Evolutionary conservation across 2,113 vertebrate genomes (phyloP), one percentile per base, ranked within the genome.

Genomic region (Malaclemys terrapin): DNA sequence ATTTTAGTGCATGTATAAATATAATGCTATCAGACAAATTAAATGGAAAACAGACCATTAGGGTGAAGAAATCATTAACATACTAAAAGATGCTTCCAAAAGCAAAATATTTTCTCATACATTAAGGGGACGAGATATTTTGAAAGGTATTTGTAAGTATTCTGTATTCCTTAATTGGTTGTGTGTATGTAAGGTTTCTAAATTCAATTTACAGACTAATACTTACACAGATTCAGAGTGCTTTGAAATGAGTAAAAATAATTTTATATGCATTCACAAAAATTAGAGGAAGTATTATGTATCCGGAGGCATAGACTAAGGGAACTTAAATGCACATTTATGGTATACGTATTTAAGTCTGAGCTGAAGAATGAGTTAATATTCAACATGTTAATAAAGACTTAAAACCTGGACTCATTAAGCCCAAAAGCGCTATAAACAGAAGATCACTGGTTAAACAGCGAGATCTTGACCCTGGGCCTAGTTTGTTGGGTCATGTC

Each of bases 331-430:
- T 31, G 11, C 76, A 54, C 10, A 45, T 10, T 76, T 84, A 82
- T 7, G 6, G 35, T 0, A 0, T 20, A 10, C 5, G 4, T 38
- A 4, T 69, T 38, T 69, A 38, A 19, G 76, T 11, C 4, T 76
- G 52, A 53, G 2, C 29, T 78, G 56, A 93, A 79, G 6, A 89
- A 29, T 72, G 38, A 94, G 89, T 80, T 31, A 91, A 88, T 62
- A 76, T 3, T 88, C 49, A 53, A 42, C 38, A 56, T 10, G 8
- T 42, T 24, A 75, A 54, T 24, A 75, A 65, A 72, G 38, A 56
- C 2, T 53, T 82, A 78, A 72, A 82, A 92, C 8, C 5, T 82
- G 49, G 0, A 25, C 90, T 69, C n/a, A 62, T 84, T 53, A 95
- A 91, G 19, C 10, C 31, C 19, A 13, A 5, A 75, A 86, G 31